Evolutionary conservation across 2,797 vertebrate species (phyloP).

Genomic region (Falco berigora): DNA sequence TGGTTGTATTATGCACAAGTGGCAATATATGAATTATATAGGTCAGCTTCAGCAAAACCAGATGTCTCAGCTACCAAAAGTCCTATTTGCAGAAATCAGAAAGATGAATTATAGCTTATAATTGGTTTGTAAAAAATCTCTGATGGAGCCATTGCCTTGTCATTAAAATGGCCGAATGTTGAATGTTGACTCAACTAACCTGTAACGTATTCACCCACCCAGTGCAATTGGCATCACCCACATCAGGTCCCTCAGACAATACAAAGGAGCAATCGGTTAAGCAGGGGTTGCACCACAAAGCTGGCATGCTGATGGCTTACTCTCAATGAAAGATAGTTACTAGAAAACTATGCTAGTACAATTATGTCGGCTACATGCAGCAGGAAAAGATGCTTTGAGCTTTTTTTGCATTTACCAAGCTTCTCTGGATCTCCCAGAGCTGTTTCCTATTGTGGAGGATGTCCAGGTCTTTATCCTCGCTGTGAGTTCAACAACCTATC

Average conservation of each 20-base stretch:
- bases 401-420: not conserved
- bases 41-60: not conserved
- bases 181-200: not conserved
- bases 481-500: accelerated
- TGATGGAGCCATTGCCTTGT: not conserved
- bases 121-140: not conserved
- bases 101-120: not conserved
- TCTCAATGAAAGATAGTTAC: not conserved
- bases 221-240: not conserved
- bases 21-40: not conserved
- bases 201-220: not conserved
- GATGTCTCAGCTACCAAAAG: not conserved
- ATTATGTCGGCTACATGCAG: not conserved
- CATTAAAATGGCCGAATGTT: not conserved
- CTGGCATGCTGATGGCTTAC: not conserved
- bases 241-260: not conserved
- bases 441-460: not conserved
- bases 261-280: not conserved
- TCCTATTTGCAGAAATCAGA: not conserved
- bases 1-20: not conserved
- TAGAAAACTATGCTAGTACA: not conserved
- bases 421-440: not conserved
- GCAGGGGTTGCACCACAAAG: not conserved
- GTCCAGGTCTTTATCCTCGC: not conserved
- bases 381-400: not conserved